Base-by-base conservation (phyloP, 2,888 invertebrate species). In the Auanema freiburgensis region DNA sequence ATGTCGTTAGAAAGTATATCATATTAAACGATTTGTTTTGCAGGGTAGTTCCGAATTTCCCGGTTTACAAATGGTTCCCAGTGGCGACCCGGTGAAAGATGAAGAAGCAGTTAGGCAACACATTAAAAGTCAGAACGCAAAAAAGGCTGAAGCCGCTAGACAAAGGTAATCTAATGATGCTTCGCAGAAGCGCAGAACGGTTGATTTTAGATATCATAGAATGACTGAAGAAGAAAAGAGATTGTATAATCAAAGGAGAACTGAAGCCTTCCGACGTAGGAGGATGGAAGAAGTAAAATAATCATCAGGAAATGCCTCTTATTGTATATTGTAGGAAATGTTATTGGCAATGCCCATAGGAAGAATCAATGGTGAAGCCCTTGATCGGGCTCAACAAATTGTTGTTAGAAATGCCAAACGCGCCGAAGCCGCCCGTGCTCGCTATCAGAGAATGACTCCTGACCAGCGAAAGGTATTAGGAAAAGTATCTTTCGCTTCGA, bases 141-240 rank as follows among this genome's bases (percentile, higher is more conserved):
- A 79, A 69, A 81, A 81, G 64, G 81, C 81, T 3, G 79, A 81
- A 50, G 80, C 80, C n/a, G 82, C 81, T n/a, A 62, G 81, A 46
- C 67, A 65, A 18, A 44, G 77, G 72, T 74, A 44, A 18, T 55
- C 10, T 46, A 46, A 10, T 3, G 4, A 46, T 46, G 46, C 10
- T 11, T 5, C 10, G 21, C 10, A 10, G 21, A 21, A 3, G 21
- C 16, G 3, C 46, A 46, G 21, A 46, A 46, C 46, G 21, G 21
- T 46, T 46, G 16, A 3, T 56, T 68, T 43, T 52, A 73, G 73
- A 49, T 75, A 76, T 51, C 77, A 74, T 40, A 67, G 75, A 14
- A 77, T 77, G 78, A 64, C 67, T 42, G 71, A 71, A 25, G 81
- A 81, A n/a, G 81, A 81, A 65, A 81, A 81, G 61, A 75, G 82